Evolutionary conservation across 1,140 invertebrate genomes (phyloP).

Genomic region (Calephelis virginiensis): DNA sequence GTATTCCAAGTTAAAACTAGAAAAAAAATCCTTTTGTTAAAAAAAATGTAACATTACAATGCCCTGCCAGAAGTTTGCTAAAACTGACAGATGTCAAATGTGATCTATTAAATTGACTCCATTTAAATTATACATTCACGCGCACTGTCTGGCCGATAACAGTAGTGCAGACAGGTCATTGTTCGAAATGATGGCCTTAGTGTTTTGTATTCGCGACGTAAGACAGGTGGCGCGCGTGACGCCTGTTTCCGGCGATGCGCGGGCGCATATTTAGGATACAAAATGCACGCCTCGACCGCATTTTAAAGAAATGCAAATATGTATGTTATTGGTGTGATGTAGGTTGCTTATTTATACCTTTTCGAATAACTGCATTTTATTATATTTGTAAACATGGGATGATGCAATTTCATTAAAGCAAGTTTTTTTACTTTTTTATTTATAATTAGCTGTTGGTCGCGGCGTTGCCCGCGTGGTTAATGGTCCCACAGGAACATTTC

Average conservation of each 20-base stretch:
- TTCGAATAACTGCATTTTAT: background rate
- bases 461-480: no score
- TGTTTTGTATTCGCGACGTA: constrained; percentile 54
- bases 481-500: no score
- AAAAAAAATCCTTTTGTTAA: no score
- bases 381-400: background rate
- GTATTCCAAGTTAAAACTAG: no score
- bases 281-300: constrained; percentile 38
- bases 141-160: constrained; percentile 28
- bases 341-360: no score
- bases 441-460: no score
- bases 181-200: constrained; percentile 32
- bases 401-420: no score
- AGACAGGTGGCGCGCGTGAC: constrained; percentile 54
- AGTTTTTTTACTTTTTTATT: no score
- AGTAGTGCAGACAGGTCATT: constrained; percentile 51
- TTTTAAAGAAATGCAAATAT: constrained; percentile 25
- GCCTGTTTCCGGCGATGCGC: constrained; percentile 52
- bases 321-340: constrained; percentile 8
- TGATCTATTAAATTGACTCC: background rate
- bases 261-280: constrained; percentile 48
- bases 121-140: constrained; percentile 22
- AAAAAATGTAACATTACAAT: no score
- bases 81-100: no score
- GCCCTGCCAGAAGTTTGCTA: no score